These are phyloP conservation scores for Agrypnia vestita DNA, from an alignment of 1,140 invertebrate species.

Conservation along the genomic window DNA sequence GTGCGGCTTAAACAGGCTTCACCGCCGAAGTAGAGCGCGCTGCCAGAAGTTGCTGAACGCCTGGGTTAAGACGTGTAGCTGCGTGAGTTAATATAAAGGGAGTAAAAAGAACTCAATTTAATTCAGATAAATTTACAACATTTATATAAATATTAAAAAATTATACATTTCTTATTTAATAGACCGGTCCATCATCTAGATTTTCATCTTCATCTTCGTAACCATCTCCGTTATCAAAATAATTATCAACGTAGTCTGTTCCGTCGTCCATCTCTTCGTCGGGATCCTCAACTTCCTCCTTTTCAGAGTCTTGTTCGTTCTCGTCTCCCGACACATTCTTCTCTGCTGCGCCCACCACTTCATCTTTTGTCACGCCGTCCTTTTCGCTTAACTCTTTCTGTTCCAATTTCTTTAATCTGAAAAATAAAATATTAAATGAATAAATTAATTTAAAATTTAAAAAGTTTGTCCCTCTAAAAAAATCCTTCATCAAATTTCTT, in stretches of 20 bases:
- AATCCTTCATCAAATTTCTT: too few relatives aligned
- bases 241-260: conserved; percentile 82
- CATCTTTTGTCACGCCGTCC: conserved; percentile 65
- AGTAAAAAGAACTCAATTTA: background rate
- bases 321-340: conserved; percentile 70
- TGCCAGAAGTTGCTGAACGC: too few relatives aligned
- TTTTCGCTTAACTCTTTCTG: conserved; percentile 68
- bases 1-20: too few relatives aligned
- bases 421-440: conserved; percentile 52
- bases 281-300: conserved; percentile 70
- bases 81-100: too few relatives aligned
- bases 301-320: conserved; percentile 67
- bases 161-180: conserved; percentile 38
- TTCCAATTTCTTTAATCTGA: conserved; percentile 69
- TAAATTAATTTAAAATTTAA: too few relatives aligned
- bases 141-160: conserved; percentile 29
- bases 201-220: conserved; percentile 92
- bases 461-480: too few relatives aligned
- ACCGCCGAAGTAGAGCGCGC: too few relatives aligned
- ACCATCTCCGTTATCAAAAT: conserved; percentile 91
- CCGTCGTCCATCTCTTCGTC: conserved; percentile 72
- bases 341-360: conserved; percentile 64
- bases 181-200: conserved; percentile 79
- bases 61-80: too few relatives aligned
- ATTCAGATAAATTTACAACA: conserved; percentile 11